Percentiles rank a stretch among this genome's conserved stretches.
Conservation (phyloP, 2,888 invertebrate species). For the Zeuzera pyrina region DNA sequence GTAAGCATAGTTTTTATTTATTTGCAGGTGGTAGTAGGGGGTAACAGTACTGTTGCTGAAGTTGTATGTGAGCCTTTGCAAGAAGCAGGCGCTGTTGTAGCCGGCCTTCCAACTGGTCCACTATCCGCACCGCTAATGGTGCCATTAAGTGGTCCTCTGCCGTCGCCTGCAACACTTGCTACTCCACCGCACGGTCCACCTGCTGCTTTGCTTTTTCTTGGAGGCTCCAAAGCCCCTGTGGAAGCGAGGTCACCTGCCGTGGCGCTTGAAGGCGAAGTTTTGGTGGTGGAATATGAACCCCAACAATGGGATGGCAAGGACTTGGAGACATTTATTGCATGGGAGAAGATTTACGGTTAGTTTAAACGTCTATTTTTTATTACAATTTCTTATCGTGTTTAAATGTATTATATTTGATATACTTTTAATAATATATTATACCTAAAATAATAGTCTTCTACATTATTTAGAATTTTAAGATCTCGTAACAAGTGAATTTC, state of each 20-base stretch:
- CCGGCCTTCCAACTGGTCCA: constrained; percentile 53
- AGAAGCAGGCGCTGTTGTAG: constrained; percentile 53
- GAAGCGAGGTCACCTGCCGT: constrained; percentile 72
- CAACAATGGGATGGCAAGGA: constrained; percentile 70
- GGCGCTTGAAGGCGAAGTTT: constrained; percentile 75
- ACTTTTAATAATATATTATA: too few relatives aligned
- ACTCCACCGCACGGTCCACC: constrained; percentile 37
- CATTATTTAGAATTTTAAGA: too few relatives aligned
- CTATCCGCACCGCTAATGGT: constrained; percentile 42
- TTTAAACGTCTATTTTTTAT: constrained; percentile 9
- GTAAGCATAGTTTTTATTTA: constrained; percentile 17
- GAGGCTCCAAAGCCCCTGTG: constrained; percentile 76
- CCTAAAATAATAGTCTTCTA: too few relatives aligned
- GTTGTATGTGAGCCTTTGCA: constrained; percentile 56
- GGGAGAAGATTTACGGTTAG: constrained; percentile 67
- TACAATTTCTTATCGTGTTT: too few relatives aligned
- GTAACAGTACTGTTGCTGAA: constrained; percentile 58
- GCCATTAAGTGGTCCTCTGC: constrained; percentile 39
- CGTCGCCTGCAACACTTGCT: constrained; percentile 34
- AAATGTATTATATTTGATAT: too few relatives aligned
- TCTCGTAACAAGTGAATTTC: too few relatives aligned
- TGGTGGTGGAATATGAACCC: constrained; percentile 74
- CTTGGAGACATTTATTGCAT: constrained; percentile 56
- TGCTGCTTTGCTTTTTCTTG: constrained; percentile 68
- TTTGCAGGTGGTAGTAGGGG: constrained; percentile 55